These are phyloP conservation scores for Vespertilio murinus DNA, from an alignment of 2,797 vertebrate species.

Conservation along the genomic window DNA sequence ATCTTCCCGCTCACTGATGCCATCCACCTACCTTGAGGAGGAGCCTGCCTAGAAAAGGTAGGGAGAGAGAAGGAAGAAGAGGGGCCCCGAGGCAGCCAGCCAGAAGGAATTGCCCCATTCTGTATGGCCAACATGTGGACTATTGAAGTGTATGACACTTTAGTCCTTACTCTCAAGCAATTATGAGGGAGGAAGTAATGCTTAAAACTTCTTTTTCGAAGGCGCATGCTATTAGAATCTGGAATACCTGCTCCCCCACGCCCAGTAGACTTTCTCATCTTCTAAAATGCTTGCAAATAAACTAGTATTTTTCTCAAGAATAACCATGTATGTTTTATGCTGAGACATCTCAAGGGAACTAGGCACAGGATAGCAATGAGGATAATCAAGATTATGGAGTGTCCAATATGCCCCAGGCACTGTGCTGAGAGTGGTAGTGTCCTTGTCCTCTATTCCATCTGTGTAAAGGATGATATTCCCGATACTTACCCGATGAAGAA, in stretches of 20 bases:
- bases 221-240: no score
- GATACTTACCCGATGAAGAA: not conserved
- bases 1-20: not conserved
- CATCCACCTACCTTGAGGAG: not conserved
- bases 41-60: not conserved
- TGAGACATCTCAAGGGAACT: not conserved
- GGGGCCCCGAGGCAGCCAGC: no score
- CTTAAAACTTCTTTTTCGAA: not conserved
- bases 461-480: not conserved
- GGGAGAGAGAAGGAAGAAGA: not conserved
- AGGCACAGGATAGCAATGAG: rapidly evolving
- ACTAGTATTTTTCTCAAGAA: not conserved
- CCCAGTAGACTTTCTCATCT: not conserved
- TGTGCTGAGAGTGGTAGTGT: rapidly evolving
- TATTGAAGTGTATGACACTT: not conserved
- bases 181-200: rapidly evolving
- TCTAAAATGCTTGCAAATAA: not conserved
- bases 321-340: not conserved
- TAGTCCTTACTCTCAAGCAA: not conserved
- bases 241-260: not conserved
- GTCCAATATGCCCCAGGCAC: not conserved
- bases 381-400: rapidly evolving
- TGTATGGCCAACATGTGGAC: not conserved
- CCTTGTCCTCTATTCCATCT: not conserved
- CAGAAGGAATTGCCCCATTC: not conserved